These are phyloP conservation scores for Ammodytes dubius DNA, from an alignment of 2,113 vertebrate species.

Conservation along the genomic window DNA sequence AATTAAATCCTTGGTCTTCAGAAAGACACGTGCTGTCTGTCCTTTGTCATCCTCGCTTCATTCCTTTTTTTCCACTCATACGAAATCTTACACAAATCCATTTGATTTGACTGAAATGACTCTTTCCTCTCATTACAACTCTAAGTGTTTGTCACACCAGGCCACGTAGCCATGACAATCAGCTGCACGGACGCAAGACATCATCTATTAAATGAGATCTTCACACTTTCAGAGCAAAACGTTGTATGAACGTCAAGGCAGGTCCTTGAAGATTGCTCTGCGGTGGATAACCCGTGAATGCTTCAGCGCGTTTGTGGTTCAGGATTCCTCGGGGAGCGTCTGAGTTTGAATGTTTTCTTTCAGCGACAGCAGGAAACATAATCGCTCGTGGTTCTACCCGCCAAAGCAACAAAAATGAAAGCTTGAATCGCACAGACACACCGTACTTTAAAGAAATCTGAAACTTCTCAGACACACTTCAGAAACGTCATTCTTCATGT, in stretches of 20 bases:
- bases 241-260: not conserved
- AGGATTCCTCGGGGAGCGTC: slow-evolving; percentile 17
- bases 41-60: not conserved
- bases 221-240: not conserved
- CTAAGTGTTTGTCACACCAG: not conserved
- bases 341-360: slow-evolving; percentile 30
- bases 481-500: not conserved
- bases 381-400: not conserved
- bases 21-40: not conserved
- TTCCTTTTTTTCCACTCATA: not conserved
- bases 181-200: not conserved
- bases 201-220: not conserved
- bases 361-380: slow-evolving; percentile 34
- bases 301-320: slow-evolving; percentile 15
- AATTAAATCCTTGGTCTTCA: not conserved
- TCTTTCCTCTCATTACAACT: slow-evolving; percentile 7
- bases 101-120: slow-evolving; percentile 4
- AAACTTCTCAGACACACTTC: slow-evolving; percentile 6
- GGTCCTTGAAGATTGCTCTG: not conserved
- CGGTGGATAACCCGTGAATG: not conserved
- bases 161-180: not conserved
- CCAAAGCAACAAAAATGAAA: not conserved
- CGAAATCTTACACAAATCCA: not conserved
- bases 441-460: not conserved
- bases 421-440: not conserved